Evolutionary conservation across 2,888 invertebrate genomes (phyloP).

Genomic region (Philereme vetulata): DNA sequence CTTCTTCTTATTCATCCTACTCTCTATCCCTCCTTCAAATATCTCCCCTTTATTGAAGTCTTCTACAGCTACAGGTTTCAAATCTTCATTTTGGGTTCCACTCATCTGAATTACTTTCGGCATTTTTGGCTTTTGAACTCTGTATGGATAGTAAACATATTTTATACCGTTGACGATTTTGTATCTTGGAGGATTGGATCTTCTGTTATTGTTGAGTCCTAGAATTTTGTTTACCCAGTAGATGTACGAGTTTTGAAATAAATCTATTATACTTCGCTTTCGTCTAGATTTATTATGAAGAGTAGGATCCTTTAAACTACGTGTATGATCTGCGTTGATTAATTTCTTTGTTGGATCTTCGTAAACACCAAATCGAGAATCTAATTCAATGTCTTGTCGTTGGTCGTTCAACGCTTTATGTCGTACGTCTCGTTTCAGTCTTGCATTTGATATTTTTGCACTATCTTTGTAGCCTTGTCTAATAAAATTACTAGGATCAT

Average conservation of each 20-base stretch:
- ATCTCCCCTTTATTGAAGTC: conserved; percentile 77
- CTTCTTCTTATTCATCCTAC: conserved; percentile 63
- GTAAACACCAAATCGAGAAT: not conserved
- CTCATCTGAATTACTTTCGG: conserved; percentile 52
- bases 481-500: conserved; percentile 11
- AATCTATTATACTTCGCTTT: conserved; percentile 64
- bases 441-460: conserved; percentile 6
- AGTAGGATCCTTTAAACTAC: not conserved
- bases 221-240: conserved; percentile 67
- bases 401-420: too few relatives aligned
- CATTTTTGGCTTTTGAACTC: conserved; percentile 51
- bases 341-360: not conserved
- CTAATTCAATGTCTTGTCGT: not conserved
- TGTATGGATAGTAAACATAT: conserved; percentile 65
- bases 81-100: conserved; percentile 45
- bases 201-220: conserved; percentile 52
- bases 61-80: conserved; percentile 57
- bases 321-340: not conserved
- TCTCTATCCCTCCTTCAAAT: conserved; percentile 61
- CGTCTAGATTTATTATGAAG: conserved; percentile 51
- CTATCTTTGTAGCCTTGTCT: conserved; percentile 3
- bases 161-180: conserved; percentile 68
- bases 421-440: conserved; percentile 7
- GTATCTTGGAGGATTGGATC: conserved; percentile 56
- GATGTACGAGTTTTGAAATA: conserved; percentile 63